These are phyloP conservation scores for Arctopsyche grandis DNA, from an alignment of 1,140 invertebrate species.

Conservation along the genomic window DNA sequence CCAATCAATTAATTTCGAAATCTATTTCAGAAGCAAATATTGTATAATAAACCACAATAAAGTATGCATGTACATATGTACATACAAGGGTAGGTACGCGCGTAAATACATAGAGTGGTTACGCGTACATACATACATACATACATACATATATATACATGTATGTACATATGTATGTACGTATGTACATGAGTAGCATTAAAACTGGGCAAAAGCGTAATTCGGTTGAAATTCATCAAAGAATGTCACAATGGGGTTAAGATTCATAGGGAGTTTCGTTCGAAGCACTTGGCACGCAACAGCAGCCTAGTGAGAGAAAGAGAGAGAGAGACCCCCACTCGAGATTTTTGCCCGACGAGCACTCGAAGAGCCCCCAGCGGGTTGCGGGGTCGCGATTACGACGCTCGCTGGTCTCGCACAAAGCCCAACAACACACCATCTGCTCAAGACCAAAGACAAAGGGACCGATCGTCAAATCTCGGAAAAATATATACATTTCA, in stretches of 20 bases:
- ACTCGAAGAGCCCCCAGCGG: slow-evolving; percentile 19
- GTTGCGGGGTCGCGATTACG: background rate
- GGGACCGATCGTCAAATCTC: background rate
- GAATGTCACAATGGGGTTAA: slow-evolving; percentile 28
- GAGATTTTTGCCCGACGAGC: slow-evolving; percentile 21
- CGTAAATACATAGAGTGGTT: too few relatives aligned
- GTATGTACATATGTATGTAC: too few relatives aligned
- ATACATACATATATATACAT: too few relatives aligned
- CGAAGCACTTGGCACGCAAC: slow-evolving; percentile 28
- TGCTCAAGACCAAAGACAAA: background rate
- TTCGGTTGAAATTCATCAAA: slow-evolving; percentile 28
- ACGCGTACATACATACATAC: too few relatives aligned
- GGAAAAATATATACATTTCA: too few relatives aligned
- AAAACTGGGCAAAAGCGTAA: background rate
- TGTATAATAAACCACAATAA: too few relatives aligned
- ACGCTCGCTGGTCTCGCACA: slow-evolving; percentile 6
- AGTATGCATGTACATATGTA: too few relatives aligned
- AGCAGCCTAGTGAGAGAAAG: background rate
- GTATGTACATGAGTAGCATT: too few relatives aligned
- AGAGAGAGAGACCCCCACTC: background rate
- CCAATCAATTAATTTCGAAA: too few relatives aligned
- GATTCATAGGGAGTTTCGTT: slow-evolving; percentile 4
- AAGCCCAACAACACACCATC: slow-evolving; percentile 4
- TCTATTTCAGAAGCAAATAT: too few relatives aligned
- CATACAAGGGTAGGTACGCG: too few relatives aligned